These are phyloP conservation scores for Zophobas morio DNA, from an alignment of 1,140 invertebrate species.

Conservation along the genomic window DNA sequence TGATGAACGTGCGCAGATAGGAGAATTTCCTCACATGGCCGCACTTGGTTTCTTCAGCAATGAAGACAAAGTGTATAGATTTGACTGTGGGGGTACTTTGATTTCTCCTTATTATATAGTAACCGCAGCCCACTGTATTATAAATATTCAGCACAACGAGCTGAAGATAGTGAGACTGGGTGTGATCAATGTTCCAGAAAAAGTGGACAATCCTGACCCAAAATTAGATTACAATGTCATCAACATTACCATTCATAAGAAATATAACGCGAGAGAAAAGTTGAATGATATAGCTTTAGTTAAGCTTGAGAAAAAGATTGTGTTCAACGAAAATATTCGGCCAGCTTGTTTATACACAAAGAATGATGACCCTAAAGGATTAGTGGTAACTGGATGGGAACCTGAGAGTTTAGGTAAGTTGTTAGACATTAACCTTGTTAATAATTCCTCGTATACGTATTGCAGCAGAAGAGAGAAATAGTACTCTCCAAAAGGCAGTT, in stretches of 20 bases:
- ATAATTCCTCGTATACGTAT: slow-evolving; percentile 4
- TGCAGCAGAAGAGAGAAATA: slow-evolving; percentile 50
- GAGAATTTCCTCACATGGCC: slow-evolving; percentile 65
- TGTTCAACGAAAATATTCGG: slow-evolving; percentile 53
- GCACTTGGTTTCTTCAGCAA: slow-evolving; percentile 58
- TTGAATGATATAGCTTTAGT: slow-evolving; percentile 62
- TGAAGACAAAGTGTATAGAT: slow-evolving; percentile 46
- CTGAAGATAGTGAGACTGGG: slow-evolving; percentile 59
- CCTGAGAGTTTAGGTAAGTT: slow-evolving; percentile 52
- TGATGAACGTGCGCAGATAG: slow-evolving; percentile 58
- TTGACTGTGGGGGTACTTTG: slow-evolving; percentile 60
- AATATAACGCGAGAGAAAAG: slow-evolving; percentile 55
- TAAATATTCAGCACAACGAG: slow-evolving; percentile 46
- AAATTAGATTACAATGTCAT: slow-evolving; percentile 55
- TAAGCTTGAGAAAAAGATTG: slow-evolving; percentile 52
- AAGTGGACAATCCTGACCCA: slow-evolving; percentile 14
- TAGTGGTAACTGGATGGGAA: slow-evolving; percentile 63
- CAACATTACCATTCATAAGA: slow-evolving; percentile 55
- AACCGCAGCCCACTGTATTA: slow-evolving; percentile 64
- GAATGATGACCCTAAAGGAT: slow-evolving; percentile 57
- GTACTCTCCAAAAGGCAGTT: slow-evolving; percentile 58
- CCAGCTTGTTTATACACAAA: slow-evolving; percentile 63
- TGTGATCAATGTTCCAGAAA: slow-evolving; percentile 50
- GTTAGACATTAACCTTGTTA: background rate
- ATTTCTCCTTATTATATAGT: slow-evolving; percentile 61